Conservation (phyloP, 2,113 vertebrate species). For the Onychostoma macrolepis region DNA sequence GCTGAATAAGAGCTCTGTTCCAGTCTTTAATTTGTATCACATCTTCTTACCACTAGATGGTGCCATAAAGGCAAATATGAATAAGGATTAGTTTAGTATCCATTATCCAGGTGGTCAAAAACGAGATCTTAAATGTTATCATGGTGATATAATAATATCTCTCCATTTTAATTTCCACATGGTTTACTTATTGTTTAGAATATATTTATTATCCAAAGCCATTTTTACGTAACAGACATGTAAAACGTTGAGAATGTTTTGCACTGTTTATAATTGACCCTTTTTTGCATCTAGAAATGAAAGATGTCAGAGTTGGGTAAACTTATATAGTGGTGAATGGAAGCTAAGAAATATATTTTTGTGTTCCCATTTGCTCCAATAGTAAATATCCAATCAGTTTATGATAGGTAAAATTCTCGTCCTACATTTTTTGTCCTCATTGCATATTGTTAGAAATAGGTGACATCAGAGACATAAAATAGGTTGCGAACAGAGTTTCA, state of each 20-base stretch:
- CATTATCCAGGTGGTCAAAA: neutral
- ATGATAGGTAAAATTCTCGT: neutral
- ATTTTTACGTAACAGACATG: neutral
- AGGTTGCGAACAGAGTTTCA: neutral
- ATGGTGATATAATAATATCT: neutral
- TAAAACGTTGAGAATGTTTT: neutral
- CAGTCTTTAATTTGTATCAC: neutral
- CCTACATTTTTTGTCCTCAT: neutral
- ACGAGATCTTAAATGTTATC: neutral
- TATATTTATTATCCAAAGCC: neutral
- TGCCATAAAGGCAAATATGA: neutral
- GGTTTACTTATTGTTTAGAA: neutral
- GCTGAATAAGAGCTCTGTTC: neutral
- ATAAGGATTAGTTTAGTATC: neutral
- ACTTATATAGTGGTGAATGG: neutral
- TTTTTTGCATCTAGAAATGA: no score
- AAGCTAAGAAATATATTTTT: neutral
- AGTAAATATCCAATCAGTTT: neutral
- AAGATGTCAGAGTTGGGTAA: no score
- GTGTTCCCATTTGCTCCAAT: neutral
- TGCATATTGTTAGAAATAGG: neutral
- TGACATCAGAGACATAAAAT: neutral
- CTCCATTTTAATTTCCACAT: neutral
- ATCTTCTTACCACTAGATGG: slow-evolving; percentile 28
- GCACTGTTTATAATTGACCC: neutral